Percentiles rank a stretch among this genome's conserved stretches.
Evolutionary conservation across 2,888 invertebrate species (phyloP).

Genomic region (Mesochorus sp.): DNA sequence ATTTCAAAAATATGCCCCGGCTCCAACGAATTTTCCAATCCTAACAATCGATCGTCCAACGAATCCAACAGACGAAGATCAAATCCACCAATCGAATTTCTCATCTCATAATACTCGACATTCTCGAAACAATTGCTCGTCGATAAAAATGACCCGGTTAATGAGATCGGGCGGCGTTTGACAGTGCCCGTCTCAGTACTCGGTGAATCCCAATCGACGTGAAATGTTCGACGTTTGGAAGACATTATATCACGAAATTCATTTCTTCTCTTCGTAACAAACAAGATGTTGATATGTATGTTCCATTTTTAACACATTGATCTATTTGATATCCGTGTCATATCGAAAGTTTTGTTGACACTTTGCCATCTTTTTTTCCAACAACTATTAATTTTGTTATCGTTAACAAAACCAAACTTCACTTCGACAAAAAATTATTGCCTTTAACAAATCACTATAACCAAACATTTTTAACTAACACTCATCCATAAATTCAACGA

Average conservation of each 20-base stretch:
- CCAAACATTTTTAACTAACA: neutral
- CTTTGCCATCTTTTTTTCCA: slow-evolving; percentile 50
- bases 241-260: slow-evolving; percentile 60
- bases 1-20: slow-evolving; percentile 23
- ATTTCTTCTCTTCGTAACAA: neutral
- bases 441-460: neutral
- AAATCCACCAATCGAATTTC: slow-evolving; percentile 61
- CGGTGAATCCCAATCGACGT: slow-evolving; percentile 89
- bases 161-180: slow-evolving; percentile 86
- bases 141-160: slow-evolving; percentile 69
- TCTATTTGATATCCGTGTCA: slow-evolving; percentile 69
- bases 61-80: slow-evolving; percentile 61
- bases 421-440: neutral
- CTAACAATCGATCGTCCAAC: slow-evolving; percentile 36
- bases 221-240: slow-evolving; percentile 72
- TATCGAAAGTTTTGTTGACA: slow-evolving; percentile 65
- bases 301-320: neutral
- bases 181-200: slow-evolving; percentile 89
- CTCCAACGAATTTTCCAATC: slow-evolving; percentile 29
- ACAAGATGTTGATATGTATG: neutral
- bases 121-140: slow-evolving; percentile 63
- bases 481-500: neutral
- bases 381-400: neutral
- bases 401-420: neutral
- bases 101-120: slow-evolving; percentile 66